Conservation (phyloP, 2,888 invertebrate species). For the Meghimatium bilineatum region DNA sequence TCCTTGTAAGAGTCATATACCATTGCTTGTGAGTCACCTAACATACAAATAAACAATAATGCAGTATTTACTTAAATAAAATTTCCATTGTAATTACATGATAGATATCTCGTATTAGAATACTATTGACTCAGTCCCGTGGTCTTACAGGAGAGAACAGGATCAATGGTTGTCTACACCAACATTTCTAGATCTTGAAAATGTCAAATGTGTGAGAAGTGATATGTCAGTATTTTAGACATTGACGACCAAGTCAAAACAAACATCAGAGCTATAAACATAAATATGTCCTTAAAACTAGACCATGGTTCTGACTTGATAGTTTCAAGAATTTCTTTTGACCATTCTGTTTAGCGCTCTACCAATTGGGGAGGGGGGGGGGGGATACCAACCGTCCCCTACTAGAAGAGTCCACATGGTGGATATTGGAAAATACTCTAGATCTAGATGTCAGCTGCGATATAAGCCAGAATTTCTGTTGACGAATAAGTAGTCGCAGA, state of each 20-base stretch:
- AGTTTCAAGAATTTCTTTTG: neutral
- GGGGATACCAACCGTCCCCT: too few relatives aligned
- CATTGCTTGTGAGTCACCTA: neutral
- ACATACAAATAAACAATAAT: neutral
- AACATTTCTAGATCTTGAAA: neutral
- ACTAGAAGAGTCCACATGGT: too few relatives aligned
- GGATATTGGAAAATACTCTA: too few relatives aligned
- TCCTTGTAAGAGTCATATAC: too few relatives aligned
- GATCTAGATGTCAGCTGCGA: too few relatives aligned
- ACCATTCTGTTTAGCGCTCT: neutral
- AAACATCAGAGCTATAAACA: conserved; percentile 14
- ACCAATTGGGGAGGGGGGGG: too few relatives aligned
- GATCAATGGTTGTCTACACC: neutral
- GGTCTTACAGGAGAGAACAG: neutral
- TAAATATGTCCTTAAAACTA: neutral
- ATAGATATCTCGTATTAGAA: neutral
- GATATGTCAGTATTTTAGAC: conserved; percentile 12
- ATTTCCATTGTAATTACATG: conserved; percentile 7
- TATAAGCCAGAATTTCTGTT: too few relatives aligned
- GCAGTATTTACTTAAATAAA: neutral
- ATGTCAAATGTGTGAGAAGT: conserved; percentile 32
- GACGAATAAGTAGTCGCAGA: too few relatives aligned
- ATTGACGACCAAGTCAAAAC: conserved; percentile 25
- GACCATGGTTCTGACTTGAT: conserved; percentile 24
- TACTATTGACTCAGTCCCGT: neutral